These are phyloP conservation scores for Hiodon tergisus DNA, from an alignment of 2,113 vertebrate species.

Conservation along the genomic window DNA sequence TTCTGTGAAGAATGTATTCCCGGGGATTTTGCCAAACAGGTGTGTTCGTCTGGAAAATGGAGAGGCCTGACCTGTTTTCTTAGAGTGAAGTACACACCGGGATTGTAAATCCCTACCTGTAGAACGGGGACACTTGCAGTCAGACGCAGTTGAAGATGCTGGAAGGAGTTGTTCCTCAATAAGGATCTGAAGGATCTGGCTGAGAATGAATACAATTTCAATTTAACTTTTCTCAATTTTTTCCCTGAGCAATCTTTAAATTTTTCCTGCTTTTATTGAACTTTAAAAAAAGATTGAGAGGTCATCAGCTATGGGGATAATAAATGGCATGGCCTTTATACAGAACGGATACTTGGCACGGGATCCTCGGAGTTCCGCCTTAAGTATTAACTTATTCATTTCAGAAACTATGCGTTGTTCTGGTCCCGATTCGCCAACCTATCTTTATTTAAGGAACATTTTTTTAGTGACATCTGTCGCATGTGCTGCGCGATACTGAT, in stretches of 20 bases:
- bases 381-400: too few species aligned
- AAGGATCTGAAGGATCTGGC: neutral
- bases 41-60: constrained; percentile 15
- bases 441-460: too few species aligned
- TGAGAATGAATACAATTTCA: constrained; percentile 9
- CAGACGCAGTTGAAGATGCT: neutral
- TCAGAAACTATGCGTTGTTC: too few species aligned
- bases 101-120: neutral
- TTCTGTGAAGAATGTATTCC: constrained; percentile 7
- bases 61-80: constrained; percentile 4
- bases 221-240: neutral
- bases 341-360: too few species aligned
- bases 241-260: constrained; percentile 1
- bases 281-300: constrained; percentile 1
- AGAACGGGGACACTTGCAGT: neutral
- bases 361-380: too few species aligned
- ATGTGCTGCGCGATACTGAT: too few species aligned
- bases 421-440: too few species aligned
- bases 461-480: too few species aligned
- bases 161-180: neutral
- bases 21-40: constrained; percentile 3
- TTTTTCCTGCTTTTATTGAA: neutral
- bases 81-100: neutral
- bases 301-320: neutral
- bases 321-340: too few species aligned